These are phyloP conservation scores for Campopleginae sp. DNA, from an alignment of 2,888 invertebrate species.

Conservation along the genomic window DNA sequence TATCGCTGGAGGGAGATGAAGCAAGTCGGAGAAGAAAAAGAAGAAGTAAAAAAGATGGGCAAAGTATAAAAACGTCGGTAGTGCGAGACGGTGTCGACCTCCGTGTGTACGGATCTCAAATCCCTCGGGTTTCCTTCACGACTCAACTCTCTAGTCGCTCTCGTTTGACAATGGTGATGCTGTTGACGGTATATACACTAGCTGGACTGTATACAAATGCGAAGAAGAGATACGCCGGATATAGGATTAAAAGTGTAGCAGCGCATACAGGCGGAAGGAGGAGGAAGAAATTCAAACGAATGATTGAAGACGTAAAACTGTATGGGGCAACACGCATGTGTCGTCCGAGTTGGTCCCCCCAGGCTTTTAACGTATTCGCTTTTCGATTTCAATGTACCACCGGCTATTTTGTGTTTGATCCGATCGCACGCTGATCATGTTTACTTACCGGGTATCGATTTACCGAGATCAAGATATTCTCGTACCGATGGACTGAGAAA, in stretches of 20 bases:
- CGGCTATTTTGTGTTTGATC: constrained; percentile 31
- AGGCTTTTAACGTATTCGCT: constrained; percentile 23
- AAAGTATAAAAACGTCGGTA: constrained; percentile 36
- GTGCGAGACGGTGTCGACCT: constrained; percentile 22
- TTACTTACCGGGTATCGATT: constrained; percentile 93
- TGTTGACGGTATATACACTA: constrained; percentile 27
- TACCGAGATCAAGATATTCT: constrained; percentile 94
- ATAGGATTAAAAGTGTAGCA: background rate
- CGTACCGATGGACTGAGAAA: constrained; percentile 94
- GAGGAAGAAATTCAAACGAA: constrained; percentile 48
- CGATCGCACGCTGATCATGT: constrained; percentile 72
- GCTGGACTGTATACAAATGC: constrained; percentile 25
- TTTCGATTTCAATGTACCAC: constrained; percentile 11
- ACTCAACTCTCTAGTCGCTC: constrained; percentile 43
- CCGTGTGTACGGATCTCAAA: constrained; percentile 39
- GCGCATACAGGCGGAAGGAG: background rate
- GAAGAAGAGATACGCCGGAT: constrained; percentile 1
- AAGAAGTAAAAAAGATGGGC: constrained; percentile 17
- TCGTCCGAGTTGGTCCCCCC: constrained; percentile 34
- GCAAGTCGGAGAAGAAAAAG: background rate
- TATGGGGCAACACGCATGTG: constrained; percentile 27
- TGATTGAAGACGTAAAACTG: constrained; percentile 29
- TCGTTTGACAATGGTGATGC: constrained; percentile 24
- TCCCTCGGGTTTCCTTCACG: constrained; percentile 50
- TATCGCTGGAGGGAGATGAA: background rate